phyloP scores from a whole-genome alignment of 2,113 vertebrate genomes.

The Petroica traversi region DNA sequence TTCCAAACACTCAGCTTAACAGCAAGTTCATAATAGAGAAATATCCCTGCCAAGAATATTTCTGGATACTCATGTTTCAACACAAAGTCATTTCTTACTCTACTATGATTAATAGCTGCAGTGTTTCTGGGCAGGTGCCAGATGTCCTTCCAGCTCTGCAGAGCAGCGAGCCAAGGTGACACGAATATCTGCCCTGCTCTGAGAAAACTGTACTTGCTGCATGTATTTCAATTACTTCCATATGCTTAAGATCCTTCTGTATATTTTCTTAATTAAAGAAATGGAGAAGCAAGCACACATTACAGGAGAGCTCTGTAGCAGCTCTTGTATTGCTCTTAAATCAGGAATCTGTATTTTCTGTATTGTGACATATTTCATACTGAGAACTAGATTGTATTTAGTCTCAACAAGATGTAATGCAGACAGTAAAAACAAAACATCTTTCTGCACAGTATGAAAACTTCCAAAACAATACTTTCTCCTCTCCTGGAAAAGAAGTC shows the following conservation, averaged over 20 bases:
- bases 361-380: background rate
- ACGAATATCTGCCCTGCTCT: background rate
- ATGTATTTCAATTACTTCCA: background rate
- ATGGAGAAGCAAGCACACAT: background rate
- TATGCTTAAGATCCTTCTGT: background rate
- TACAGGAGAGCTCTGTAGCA: background rate
- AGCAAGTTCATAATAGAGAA: background rate
- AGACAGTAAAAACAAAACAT: background rate
- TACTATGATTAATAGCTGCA: slow-evolving; percentile 11
- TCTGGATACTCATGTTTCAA: slow-evolving; percentile 2
- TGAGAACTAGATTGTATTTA: background rate
- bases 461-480: background rate
- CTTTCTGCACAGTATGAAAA: background rate
- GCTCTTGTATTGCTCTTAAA: background rate
- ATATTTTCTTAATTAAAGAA: slow-evolving; percentile 7
- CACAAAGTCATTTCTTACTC: background rate
- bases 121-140: slow-evolving; percentile 12
- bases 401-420: background rate
- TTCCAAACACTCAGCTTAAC: background rate
- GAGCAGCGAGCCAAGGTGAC: slow-evolving; percentile 18
- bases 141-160: slow-evolving; percentile 5
- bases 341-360: background rate
- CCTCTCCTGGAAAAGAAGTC: background rate
- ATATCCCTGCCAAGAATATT: background rate
- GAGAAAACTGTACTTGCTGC: background rate